phyloP scores from a whole-genome alignment of 2,888 invertebrate species.

The Drosophila tanythrix region DNA sequence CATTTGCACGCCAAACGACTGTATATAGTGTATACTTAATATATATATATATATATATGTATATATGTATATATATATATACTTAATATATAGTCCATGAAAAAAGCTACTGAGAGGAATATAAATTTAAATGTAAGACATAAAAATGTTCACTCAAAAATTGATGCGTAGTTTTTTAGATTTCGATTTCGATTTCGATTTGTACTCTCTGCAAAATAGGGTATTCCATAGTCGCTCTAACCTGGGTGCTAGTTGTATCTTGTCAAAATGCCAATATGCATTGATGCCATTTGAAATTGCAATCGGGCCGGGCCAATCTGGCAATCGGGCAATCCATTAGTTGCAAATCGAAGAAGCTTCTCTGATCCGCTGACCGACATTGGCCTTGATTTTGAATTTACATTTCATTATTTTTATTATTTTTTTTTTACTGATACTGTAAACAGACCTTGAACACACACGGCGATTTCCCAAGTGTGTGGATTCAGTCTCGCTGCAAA shows the following conservation, averaged over 20 bases:
- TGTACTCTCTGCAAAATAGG: neutral
- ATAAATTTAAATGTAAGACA: neutral
- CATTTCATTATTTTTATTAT: constrained; percentile 15
- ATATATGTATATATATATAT: too few species aligned
- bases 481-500: constrained; percentile 18
- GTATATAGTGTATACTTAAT: neutral
- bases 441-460: constrained; percentile 26
- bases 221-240: constrained; percentile 2
- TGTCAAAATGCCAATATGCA: constrained; percentile 62
- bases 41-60: neutral
- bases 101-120: neutral
- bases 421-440: constrained; percentile 5
- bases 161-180: neutral
- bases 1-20: constrained; percentile 14
- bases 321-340: constrained; percentile 65
- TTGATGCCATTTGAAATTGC: constrained; percentile 59
- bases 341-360: constrained; percentile 14
- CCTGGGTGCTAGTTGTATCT: constrained; percentile 14
- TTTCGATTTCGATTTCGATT: neutral
- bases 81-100: neutral
- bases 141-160: neutral
- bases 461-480: constrained; percentile 10
- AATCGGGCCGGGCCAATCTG: constrained; percentile 41
- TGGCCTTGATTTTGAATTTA: constrained; percentile 77
- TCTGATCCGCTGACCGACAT: constrained; percentile 51